Base-by-base conservation (phyloP, 2,113 vertebrate species). In the Athene noctua region DNA sequence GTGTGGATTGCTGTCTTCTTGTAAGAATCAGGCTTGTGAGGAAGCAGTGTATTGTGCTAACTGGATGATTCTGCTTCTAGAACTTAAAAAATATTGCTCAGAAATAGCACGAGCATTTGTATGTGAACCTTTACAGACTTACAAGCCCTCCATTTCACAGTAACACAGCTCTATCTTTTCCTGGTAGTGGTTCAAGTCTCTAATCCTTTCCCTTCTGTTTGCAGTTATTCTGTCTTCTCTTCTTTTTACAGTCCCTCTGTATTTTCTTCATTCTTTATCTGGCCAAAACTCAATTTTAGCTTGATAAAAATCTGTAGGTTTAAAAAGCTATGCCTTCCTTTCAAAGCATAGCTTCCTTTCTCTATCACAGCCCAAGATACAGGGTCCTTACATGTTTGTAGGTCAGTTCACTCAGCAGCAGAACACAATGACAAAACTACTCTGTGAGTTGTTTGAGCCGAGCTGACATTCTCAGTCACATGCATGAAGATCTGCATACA, bases 401-500 rank as follows among this genome's bases (percentile, higher is more conserved):
- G 47, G 84, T 81, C 59, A 70, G 52, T 10, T 70, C 26, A 44
- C 77, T 30, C 5, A 79, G 77, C 38, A 74, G 52, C 26, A 87
- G 49, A 67, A 88, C 73, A 85, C 61, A 79, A 16, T 10, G 59
- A 75, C 30, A 62, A 62, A 75, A 68, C 27, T 72, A 34, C n/a
- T 75, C 46, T 47, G 44, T 4, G 29, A 70, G 73, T 12, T 10
- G 32, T 73, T 22, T 61, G 61, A 74, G 66, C 44, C 0, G 1
- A 78, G 52, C 61, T 91, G 49, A 38, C 30, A 18, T 8, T 36
- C 58, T 61, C 68, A 75, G 30, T 19, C 47, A 49, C 51, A 42
- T 0, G 3, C 47, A 20, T 0, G 0, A 36, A 67, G 40, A 92
- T 29, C 38, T 62, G 42, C 32, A 14, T 3, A n/a, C 0, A 6